A percentile compares a stretch with the other conserved stretches of the same genome.
phyloP scores from a whole-genome alignment of 1,140 invertebrate genomes.

The Cotesia typhae region DNA sequence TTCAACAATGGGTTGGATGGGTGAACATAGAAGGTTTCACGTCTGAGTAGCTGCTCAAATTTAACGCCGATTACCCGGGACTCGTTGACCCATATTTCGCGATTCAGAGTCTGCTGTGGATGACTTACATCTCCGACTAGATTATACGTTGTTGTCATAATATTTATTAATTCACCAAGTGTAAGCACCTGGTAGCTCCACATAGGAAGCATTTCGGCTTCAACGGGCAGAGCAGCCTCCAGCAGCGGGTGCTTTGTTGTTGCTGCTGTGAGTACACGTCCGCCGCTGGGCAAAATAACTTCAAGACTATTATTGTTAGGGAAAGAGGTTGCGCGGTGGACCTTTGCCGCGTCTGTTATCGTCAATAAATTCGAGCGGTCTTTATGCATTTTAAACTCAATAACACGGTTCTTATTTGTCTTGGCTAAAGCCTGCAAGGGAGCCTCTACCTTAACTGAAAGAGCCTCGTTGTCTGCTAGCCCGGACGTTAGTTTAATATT shows the following conservation, averaged over 20 bases:
- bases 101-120: slow-evolving; percentile 81
- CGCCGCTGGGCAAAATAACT: slow-evolving; percentile 74
- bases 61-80: slow-evolving; percentile 86
- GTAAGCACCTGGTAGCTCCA: slow-evolving; percentile 82
- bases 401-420: slow-evolving; percentile 56
- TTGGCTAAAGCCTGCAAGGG: slow-evolving; percentile 59
- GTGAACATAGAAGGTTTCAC: slow-evolving; percentile 89
- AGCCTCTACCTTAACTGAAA: slow-evolving; percentile 75
- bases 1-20: slow-evolving; percentile 82
- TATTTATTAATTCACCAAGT: slow-evolving; percentile 80
- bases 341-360: slow-evolving; percentile 70
- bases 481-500: slow-evolving; percentile 80
- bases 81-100: slow-evolving; percentile 86
- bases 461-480: slow-evolving; percentile 76
- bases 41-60: slow-evolving; percentile 87
- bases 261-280: slow-evolving; percentile 77
- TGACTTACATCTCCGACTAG: slow-evolving; percentile 84
- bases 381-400: slow-evolving; percentile 67
- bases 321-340: slow-evolving; percentile 77
- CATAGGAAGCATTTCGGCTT: slow-evolving; percentile 90
- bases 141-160: slow-evolving; percentile 82
- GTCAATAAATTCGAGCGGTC: slow-evolving; percentile 68
- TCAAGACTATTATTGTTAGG: slow-evolving; percentile 78
- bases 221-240: slow-evolving; percentile 86
- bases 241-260: slow-evolving; percentile 86